Base-by-base conservation (phyloP, 2,888 invertebrate genomes). In the Pasiphila rectangulata region DNA sequence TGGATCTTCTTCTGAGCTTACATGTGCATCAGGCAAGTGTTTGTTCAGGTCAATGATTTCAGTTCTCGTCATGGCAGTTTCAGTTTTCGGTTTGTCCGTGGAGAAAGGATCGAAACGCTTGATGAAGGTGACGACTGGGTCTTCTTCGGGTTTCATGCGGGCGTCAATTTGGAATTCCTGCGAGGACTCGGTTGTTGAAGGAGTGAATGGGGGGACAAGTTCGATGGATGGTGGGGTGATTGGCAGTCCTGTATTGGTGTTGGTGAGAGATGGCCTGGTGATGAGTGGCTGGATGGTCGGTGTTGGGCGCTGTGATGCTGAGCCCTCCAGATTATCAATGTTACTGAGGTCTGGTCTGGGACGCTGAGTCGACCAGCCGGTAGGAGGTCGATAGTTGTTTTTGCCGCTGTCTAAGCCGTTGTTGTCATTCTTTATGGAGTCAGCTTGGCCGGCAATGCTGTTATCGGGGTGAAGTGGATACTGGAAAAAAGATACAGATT, bases 281-380 rank as follows among this genome's bases (percentile, higher is more conserved):
- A 46, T 57, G 7, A 66, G 64, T 4, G 79, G 68, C 29, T 67
- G 67, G 44, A 75, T 67, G 0, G 75, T 74, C 0, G 79, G 75
- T 4, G 60, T 59, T 0, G 76, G 72, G 42, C 64, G 67, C 47
- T 75, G 71, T 0, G 77, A 75, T 0, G 76, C 77, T 0, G 79
- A 76, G 34, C 71, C 73, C 1, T 73, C 54, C 1, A 69, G 46
- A 7, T 39, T 55, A 34, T 75, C 70, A 6, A 59, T 50, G 20
- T 67, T 58, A 10, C 40, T 59, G 9, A 54, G 32, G n/a, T 30
- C 55, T 12, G 52, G 40, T 7, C 41, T 58, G 1, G 63, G 55
- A 27, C 42, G 68, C 39, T 88, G 82, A 0, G 89, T 90, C 0
- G 91, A 90, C 91, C 91, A 91, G 44, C 87, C 87, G 4, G 85